These are phyloP conservation scores for Malurus elegans DNA, from an alignment of 2,113 vertebrate genomes.

Conservation along the genomic window DNA sequence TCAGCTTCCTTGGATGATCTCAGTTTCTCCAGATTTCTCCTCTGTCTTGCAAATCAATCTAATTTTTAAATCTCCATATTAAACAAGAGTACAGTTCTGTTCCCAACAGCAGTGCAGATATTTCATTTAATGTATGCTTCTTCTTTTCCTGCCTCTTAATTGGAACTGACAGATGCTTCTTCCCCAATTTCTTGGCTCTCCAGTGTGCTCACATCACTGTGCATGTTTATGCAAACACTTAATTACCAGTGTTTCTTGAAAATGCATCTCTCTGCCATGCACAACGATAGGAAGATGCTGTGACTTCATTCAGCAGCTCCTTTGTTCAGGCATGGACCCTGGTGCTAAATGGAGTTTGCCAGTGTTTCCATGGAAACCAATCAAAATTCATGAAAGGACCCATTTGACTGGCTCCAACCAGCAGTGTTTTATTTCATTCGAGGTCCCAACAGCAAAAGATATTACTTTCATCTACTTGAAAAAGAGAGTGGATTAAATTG, in stretches of 20 bases:
- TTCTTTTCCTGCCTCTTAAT: neutral
- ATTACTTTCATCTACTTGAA: slow-evolving; percentile 14
- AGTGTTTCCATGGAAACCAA: slow-evolving; percentile 50
- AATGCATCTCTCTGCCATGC: neutral
- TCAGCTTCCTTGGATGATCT: neutral
- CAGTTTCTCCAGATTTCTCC: neutral
- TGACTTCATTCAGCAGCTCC: neutral
- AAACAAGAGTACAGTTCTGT: neutral
- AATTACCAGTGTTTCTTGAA: neutral
- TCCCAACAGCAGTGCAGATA: neutral
- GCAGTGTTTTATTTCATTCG: slow-evolving; percentile 41
- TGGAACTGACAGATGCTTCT: neutral
- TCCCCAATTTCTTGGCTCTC: neutral
- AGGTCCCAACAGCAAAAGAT: neutral
- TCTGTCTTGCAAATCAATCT: neutral
- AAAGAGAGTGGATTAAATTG: neutral
- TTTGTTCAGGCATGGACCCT: slow-evolving; percentile 23
- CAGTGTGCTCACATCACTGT: neutral
- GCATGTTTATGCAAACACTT: neutral
- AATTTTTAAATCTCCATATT: neutral
- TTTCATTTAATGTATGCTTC: neutral
- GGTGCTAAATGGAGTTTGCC: slow-evolving; percentile 45
- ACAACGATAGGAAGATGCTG: neutral
- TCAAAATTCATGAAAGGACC: slow-evolving; percentile 49
- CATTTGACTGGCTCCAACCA: slow-evolving; percentile 23